Evolutionary conservation across 2,888 invertebrate species (phyloP).

Genomic region (Chloromyia formosa): DNA sequence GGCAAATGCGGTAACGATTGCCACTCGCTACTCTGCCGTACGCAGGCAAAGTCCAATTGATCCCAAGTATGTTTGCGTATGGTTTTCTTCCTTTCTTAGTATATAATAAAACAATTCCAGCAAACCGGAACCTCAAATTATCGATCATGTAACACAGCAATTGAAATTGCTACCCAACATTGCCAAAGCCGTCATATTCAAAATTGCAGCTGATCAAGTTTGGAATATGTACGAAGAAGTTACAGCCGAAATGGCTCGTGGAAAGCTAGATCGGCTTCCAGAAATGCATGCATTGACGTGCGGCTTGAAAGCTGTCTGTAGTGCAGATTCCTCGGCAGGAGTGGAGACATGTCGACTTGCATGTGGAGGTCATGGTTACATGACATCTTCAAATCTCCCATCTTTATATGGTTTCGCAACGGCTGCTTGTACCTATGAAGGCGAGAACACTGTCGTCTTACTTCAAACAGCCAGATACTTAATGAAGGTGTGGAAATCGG

Average conservation of each 20-base stretch:
- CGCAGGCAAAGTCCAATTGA: conserved; percentile 88
- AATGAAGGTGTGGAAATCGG: conserved; percentile 80
- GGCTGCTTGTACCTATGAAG: conserved; percentile 94
- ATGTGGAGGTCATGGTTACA: conserved; percentile 96
- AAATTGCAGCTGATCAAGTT: conserved; percentile 77
- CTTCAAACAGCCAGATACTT: conserved; percentile 89
- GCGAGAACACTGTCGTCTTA: conserved; percentile 93
- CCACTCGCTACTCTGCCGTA: conserved; percentile 89
- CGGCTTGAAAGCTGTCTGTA: conserved; percentile 88
- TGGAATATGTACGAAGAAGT: conserved; percentile 89
- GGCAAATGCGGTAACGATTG: conserved; percentile 86
- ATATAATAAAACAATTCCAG: too few relatives aligned
- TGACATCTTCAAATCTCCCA: conserved; percentile 86
- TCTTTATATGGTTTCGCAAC: conserved; percentile 83
- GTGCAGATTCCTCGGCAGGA: conserved; percentile 76
- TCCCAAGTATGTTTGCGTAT: conserved; percentile 76
- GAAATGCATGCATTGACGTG: conserved; percentile 89
- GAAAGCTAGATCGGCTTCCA: conserved; percentile 82
- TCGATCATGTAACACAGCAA: conserved; percentile 95
- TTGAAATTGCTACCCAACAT: conserved; percentile 88
- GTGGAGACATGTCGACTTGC: conserved; percentile 88
- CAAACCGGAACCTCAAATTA: conserved; percentile 85
- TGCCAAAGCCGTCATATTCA: conserved; percentile 82
- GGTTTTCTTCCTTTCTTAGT: too few relatives aligned
- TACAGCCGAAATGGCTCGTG: conserved; percentile 80